Evolutionary conservation across 2,113 vertebrate genomes (phyloP), one percentile per base, ranked within the genome.

Genomic region (Chaetops frenatus): DNA sequence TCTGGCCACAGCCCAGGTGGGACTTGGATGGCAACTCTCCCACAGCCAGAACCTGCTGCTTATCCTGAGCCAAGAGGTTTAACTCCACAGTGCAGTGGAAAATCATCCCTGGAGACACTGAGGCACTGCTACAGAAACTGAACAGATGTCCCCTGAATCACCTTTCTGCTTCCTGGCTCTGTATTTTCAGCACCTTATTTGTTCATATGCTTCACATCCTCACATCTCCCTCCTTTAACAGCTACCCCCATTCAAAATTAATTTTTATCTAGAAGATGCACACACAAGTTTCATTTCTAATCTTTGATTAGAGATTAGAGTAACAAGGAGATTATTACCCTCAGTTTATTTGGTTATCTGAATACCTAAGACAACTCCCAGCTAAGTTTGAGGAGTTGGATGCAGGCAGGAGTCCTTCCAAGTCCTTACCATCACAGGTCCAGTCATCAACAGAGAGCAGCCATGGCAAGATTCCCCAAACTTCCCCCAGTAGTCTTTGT

Each of bases 401-500:
- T 57, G 38, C 64, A 84, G 73, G 45, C 66, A 74, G 42, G 31
- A 91, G 42, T 29, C 58, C 67, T 56, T 44, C 31, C 7, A 36
- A 29, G 45, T 38, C 48, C 97, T 98, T 95, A 99, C 99, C 99
- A 99, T 99, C 33, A 98, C 98, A 17, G 99, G 99, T 76, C 99
- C 99, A 24, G 99, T 99, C 99, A 99, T 99, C 69, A 99, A 98
- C 94, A 99, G 97, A 73, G 99, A 99, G 97, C 99, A 99, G 42
- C 99, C 99, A 3, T 99, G 99, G 96, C 99, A 99, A 83, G 98
- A 98, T 88, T 99, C 99, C 56, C 99, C 99, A 90, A 99, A 99
- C 92, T 99, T 99, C 96, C 98, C 98, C 98, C 98, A 99, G 98
- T 99, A 99, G 98, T 99, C 99, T 90, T 98, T 99, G 94, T 98